Evolutionary conservation across 2,113 vertebrate genomes (phyloP), one percentile per base, ranked within the genome.

Genomic region (Cinclus mexicanus): DNA sequence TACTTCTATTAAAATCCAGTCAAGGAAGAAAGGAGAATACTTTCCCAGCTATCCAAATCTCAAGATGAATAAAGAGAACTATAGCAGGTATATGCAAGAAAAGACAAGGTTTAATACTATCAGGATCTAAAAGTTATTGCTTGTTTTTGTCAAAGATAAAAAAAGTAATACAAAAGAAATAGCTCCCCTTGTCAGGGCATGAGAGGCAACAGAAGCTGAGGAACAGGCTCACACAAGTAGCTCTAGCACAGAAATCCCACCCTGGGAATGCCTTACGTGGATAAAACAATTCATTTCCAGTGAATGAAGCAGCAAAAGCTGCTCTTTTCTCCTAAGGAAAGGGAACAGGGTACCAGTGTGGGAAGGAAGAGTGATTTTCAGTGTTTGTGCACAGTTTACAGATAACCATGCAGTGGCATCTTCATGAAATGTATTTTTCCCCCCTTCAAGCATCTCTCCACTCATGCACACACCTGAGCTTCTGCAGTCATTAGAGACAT

Each of bases 1-100:
- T 42, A 52, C 11, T 78, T 92, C 80, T n/a, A 79, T 47, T 85
- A 79, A 94, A 85, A 85, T 52, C 39, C 41, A 78, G 25, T 63
- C 25, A 64, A 59, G 37, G 35, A 78, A 87, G 29, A 84, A 87
- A 89, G 29, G 5, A 82, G 31, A 81, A 11, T 75, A 64, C 64
- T 89, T 91, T 78, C 65, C n/a, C 28, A 87, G 37, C n/a, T 57
- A 72, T 19, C 37, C 13, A n/a, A 44, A 83, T 72, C 20, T 83
- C 28, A 17, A 50, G 67, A 61, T 49, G 31, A 88, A 14, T 72
- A 65, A 90, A 85, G 3, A 83, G 46, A 85, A 90, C 17, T 5
- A 11, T 14, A 57, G 24, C 10, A 91, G 33, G 29, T 35, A 68
- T 22, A 57, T 8, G 23, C 29, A 93, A 91, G 35, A 53, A 89